Evolutionary conservation across 2,888 invertebrate genomes (phyloP).

Genomic region (Sycophila texana): DNA sequence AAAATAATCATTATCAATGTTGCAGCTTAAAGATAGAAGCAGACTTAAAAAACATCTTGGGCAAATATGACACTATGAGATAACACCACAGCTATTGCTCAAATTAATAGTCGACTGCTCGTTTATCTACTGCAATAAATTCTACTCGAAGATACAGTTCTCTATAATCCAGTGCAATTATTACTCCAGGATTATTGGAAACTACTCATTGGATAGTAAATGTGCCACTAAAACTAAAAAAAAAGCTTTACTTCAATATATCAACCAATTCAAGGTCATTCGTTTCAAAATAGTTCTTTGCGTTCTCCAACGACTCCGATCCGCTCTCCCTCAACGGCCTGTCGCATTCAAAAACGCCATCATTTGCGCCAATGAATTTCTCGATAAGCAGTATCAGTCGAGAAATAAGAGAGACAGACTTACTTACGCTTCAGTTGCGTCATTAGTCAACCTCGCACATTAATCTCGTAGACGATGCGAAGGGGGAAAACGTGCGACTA

Average conservation of each 20-base stretch:
- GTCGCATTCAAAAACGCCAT: background rate
- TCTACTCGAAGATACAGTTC: background rate
- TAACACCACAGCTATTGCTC: slow-evolving; percentile 58
- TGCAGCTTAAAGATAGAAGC: slow-evolving; percentile 55
- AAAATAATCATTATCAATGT: slow-evolving; percentile 58
- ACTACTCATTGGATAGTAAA: too few species aligned
- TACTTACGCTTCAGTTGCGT: background rate
- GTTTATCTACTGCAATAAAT: background rate
- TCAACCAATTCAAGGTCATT: too few species aligned
- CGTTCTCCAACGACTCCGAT: too few species aligned
- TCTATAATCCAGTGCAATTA: too few species aligned
- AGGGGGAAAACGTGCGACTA: background rate
- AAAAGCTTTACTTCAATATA: too few species aligned
- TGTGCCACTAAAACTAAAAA: too few species aligned
- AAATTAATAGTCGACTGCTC: background rate
- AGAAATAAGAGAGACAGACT: slow-evolving; percentile 3
- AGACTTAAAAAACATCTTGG: slow-evolving; percentile 57
- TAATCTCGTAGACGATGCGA: slow-evolving; percentile 1
- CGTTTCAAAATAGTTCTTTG: too few species aligned
- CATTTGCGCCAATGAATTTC: slow-evolving; percentile 7
- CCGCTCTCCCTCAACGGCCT: too few species aligned
- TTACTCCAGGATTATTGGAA: too few species aligned
- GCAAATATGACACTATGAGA: slow-evolving; percentile 66
- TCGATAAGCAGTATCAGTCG: background rate
- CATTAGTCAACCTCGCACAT: background rate